Evolutionary conservation across 2,113 vertebrate species (phyloP).

Genomic region (Nymphicus hollandicus): DNA sequence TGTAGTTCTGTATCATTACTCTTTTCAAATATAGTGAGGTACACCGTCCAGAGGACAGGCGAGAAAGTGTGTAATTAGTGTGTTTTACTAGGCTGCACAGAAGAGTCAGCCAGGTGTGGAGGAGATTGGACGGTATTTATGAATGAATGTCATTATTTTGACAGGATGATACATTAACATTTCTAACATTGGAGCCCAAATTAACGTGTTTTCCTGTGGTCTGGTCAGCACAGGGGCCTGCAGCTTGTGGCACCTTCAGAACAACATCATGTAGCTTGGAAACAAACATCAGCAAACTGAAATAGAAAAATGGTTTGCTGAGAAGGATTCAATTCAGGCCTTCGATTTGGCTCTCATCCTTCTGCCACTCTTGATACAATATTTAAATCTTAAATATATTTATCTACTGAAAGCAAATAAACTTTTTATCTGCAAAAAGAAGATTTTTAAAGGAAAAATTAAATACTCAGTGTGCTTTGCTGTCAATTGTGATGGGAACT

Average conservation of each 20-base stretch:
- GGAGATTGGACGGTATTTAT: slow-evolving; percentile 81
- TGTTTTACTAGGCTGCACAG: slow-evolving; percentile 61
- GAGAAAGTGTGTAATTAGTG: slow-evolving; percentile 66
- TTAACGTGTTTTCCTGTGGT: slow-evolving; percentile 76
- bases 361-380: neutral
- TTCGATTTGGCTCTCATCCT: neutral
- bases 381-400: neutral
- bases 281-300: neutral
- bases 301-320: neutral
- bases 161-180: slow-evolving; percentile 83
- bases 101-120: slow-evolving; percentile 78
- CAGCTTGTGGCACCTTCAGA: slow-evolving; percentile 39
- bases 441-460: neutral
- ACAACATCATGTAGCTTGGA: neutral
- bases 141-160: slow-evolving; percentile 86
- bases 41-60: slow-evolving; percentile 26
- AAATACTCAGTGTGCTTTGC: neutral
- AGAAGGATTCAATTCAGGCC: neutral
- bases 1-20: slow-evolving; percentile 25
- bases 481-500: neutral
- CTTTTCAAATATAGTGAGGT: neutral
- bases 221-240: slow-evolving; percentile 73
- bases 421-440: neutral
- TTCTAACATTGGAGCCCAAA: slow-evolving; percentile 34
- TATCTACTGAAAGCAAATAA: neutral